Percentiles rank a stretch among this genome's conserved stretches.
Evolutionary conservation across 2,888 invertebrate species (phyloP).

Genomic region (Tiliacea citrago): DNA sequence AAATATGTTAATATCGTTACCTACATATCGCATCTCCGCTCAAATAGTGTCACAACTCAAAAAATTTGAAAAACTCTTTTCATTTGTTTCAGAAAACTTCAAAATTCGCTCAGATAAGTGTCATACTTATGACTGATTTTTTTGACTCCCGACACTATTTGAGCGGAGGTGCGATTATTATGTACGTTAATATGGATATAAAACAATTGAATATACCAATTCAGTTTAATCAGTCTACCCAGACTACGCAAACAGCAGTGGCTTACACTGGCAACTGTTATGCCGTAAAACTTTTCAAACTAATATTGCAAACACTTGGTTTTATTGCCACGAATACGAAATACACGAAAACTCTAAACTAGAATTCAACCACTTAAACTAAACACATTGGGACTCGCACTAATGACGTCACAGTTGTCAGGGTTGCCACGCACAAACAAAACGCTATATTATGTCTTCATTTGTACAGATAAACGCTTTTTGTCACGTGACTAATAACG

Average conservation of each 20-base stretch:
- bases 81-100: no score
- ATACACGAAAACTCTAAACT: slow-evolving; percentile 58
- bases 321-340: slow-evolving; percentile 60
- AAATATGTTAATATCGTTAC: background rate
- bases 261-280: slow-evolving; percentile 23
- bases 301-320: slow-evolving; percentile 61
- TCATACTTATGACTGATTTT: no score
- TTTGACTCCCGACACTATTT: no score
- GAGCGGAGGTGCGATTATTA: no score
- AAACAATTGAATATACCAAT: slow-evolving; percentile 6
- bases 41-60: no score
- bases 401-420: slow-evolving; percentile 67
- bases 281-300: slow-evolving; percentile 47
- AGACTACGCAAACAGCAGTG: slow-evolving; percentile 28
- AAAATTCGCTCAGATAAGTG: no score
- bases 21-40: no score
- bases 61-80: no score
- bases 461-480: slow-evolving; percentile 82
- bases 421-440: slow-evolving; percentile 69
- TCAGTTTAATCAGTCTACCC: slow-evolving; percentile 7
- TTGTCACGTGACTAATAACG: slow-evolving; percentile 84
- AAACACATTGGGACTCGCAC: slow-evolving; percentile 62
- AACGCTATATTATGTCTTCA: slow-evolving; percentile 74
- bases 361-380: slow-evolving; percentile 58
- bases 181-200: background rate